Evolutionary conservation across 2,113 vertebrate genomes (phyloP).

Genomic region (Struthidea cinerea): DNA sequence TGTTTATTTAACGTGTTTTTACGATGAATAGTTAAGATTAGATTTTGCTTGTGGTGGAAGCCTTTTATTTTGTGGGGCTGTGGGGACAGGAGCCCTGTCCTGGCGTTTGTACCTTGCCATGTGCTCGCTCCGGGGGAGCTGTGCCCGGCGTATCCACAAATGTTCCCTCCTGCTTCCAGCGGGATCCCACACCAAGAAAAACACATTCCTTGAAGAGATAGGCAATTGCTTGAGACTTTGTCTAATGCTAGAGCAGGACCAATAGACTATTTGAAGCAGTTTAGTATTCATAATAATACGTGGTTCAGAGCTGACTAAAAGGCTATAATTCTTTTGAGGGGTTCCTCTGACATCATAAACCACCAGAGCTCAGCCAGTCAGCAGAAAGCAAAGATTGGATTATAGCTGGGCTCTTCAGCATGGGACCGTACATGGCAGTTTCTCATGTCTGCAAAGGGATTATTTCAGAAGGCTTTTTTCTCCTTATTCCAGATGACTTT

Average conservation of each 20-base stretch:
- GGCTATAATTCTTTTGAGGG: constrained; percentile 76
- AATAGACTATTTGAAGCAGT: constrained; percentile 47
- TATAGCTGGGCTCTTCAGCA: constrained; percentile 46
- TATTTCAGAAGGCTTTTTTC: not conserved
- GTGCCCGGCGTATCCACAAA: not conserved
- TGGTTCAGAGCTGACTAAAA: constrained; percentile 69
- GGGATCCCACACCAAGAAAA: constrained; percentile 21
- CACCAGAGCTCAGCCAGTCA: constrained; percentile 65
- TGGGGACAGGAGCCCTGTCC: not conserved
- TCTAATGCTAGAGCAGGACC: constrained; percentile 52
- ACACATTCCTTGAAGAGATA: constrained; percentile 68
- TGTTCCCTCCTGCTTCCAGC: not conserved
- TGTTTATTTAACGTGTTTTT: not conserved
- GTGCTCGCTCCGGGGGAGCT: not conserved
- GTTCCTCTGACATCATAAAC: constrained; percentile 76
- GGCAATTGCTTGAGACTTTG: constrained; percentile 65
- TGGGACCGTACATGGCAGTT: constrained; percentile 8
- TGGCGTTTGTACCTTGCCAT: not conserved
- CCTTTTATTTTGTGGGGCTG: not conserved
- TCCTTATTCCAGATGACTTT: not conserved
- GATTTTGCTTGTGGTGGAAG: not conserved
- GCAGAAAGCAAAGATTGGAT: constrained; percentile 64
- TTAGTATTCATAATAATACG: constrained; percentile 68
- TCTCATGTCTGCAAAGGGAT: constrained; percentile 33
- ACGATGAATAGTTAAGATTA: not conserved